Percentiles rank a stretch among this genome's conserved stretches.
Conservation (phyloP, 1,140 invertebrate species). For the Prorops nasuta region DNA sequence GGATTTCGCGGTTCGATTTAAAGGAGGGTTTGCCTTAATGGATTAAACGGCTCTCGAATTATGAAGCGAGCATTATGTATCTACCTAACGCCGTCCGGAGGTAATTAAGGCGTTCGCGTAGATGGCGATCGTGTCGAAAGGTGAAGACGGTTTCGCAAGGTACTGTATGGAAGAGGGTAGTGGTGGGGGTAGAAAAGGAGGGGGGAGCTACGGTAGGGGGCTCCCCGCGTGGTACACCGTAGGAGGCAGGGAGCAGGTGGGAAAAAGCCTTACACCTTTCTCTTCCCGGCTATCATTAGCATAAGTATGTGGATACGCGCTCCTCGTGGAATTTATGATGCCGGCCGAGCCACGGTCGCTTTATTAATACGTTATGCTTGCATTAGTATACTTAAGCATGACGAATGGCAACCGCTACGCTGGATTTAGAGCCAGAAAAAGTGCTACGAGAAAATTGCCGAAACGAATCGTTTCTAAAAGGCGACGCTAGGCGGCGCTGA, state of each 20-base stretch:
- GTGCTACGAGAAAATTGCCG: too few relatives aligned
- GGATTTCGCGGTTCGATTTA: neutral
- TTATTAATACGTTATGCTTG: slow-evolving; percentile 56
- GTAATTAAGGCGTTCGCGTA: slow-evolving; percentile 20
- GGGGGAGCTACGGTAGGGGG: neutral
- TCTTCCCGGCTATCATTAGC: slow-evolving; percentile 45
- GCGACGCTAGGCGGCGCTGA: too few relatives aligned
- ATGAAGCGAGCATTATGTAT: neutral
- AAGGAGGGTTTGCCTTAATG: neutral
- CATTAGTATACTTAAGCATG: slow-evolving; percentile 55
- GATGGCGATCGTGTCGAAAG: slow-evolving; percentile 22
- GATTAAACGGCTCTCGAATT: neutral
- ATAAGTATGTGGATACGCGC: slow-evolving; percentile 47
- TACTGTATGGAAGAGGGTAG: neutral
- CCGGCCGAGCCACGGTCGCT: slow-evolving; percentile 27
- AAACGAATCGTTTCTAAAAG: too few relatives aligned
- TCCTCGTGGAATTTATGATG: slow-evolving; percentile 42
- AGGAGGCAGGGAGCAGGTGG: slow-evolving; percentile 42
- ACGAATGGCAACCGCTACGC: slow-evolving; percentile 43
- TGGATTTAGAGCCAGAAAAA: too few relatives aligned
- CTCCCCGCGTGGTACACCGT: slow-evolving; percentile 10
- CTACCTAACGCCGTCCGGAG: neutral
- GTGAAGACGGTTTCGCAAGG: slow-evolving; percentile 7
- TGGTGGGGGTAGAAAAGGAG: neutral
- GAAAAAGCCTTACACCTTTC: slow-evolving; percentile 48